Base-by-base conservation (phyloP, 2,113 vertebrate genomes). In the Pluvialis apricaria region DNA sequence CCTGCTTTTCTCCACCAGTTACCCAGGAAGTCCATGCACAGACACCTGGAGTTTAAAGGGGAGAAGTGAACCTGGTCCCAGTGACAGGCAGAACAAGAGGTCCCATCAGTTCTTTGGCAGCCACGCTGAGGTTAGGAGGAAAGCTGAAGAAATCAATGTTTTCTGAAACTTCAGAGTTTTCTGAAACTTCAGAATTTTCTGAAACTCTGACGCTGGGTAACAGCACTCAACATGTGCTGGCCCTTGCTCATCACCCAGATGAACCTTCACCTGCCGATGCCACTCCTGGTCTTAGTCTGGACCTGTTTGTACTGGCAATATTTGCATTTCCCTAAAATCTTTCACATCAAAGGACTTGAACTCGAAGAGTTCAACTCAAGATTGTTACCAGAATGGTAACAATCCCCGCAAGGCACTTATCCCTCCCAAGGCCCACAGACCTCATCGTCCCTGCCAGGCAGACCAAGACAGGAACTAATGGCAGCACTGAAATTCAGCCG, bases 401-500 rank as follows among this genome's bases (percentile, higher is more conserved):
- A 70, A 51, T 34, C 17, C 32, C 64, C 77, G 76, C 1, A 0
- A 82, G 80, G 62, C 72, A 55, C 54, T 5, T 0, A 40, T 1
- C 47, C 47, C 58, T 58, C 26, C 60, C 66, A 20, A 49, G 70
- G 32, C 60, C 64, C 47, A 0, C 13, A 47, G 90, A 26, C 13
- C 60, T 49, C 79, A 0, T 21, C 2, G 1, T 9, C 55, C 54
- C 61, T 49, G 34, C 60, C 79, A 45, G 69, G 71, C 52, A 72
- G 55, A 42, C 60, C 45, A 13, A 28, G 22, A 54, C 60, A 2
- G 19, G 0, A n/a, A 16, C 16, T 1, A 19, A 15, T 2, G 20
- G 21, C 19, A 22, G 1, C 70, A 11, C 49, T 65, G 84, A 28
- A 47, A 32, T 52, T 19, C 81, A 76, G 47, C 26, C 70, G 31